Percentiles rank a stretch among this genome's conserved stretches.
These are phyloP conservation scores for Balanococcus diminutus DNA, from an alignment of 2,888 invertebrate genomes.

Conservation along the genomic window DNA sequence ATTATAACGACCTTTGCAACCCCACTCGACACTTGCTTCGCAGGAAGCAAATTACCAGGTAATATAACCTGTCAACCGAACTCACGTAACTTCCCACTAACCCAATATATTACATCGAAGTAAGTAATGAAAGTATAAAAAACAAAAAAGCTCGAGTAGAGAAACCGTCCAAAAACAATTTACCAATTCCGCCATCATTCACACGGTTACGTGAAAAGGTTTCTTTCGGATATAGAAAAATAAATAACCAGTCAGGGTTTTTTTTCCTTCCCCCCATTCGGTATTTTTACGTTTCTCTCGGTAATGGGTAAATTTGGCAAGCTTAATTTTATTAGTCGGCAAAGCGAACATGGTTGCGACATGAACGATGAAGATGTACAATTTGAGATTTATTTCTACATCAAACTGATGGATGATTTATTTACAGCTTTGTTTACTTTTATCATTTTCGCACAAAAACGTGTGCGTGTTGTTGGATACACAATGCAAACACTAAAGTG, in stretches of 20 bases:
- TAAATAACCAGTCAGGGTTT: background rate
- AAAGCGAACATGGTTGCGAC: background rate
- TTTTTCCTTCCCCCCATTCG: background rate
- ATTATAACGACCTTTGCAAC: background rate
- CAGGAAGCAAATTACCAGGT: background rate
- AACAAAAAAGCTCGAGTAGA: background rate
- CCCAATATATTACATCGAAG: background rate
- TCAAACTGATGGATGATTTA: conserved; percentile 18
- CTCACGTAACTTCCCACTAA: background rate
- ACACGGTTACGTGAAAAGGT: background rate
- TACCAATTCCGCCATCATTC: background rate
- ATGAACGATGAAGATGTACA: conserved; percentile 12
- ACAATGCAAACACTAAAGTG: background rate
- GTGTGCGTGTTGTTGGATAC: background rate
- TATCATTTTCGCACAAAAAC: background rate
- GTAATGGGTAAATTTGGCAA: background rate
- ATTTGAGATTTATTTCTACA: conserved; percentile 19
- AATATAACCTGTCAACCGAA: conserved; percentile 3
- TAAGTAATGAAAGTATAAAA: background rate
- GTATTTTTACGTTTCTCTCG: background rate
- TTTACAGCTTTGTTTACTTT: background rate
- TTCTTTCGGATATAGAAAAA: background rate
- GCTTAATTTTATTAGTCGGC: conserved; percentile 19
- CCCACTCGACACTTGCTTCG: background rate
- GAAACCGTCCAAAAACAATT: background rate